Percentiles rank a stretch among this genome's conserved stretches.
These are phyloP conservation scores for Forbesichthys papilliferus DNA, from an alignment of 2,113 vertebrate species.

Conservation along the genomic window DNA sequence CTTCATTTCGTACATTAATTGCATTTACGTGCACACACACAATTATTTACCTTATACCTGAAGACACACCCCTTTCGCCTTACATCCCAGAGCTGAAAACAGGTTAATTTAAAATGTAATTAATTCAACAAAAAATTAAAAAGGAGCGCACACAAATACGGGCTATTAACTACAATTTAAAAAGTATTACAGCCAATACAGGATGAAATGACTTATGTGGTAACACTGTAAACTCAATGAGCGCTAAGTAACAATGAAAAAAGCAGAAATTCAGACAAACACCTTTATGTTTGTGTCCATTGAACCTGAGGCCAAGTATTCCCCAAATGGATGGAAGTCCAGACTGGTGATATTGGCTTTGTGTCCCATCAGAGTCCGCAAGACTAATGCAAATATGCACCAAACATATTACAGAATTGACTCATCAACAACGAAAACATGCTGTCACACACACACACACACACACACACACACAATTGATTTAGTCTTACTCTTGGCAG, in stretches of 20 bases:
- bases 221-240: too few relatives aligned
- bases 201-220: too few relatives aligned
- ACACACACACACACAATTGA: neutral
- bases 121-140: neutral
- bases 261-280: neutral
- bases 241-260: neutral
- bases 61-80: constrained; percentile 93
- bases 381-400: constrained; percentile 70
- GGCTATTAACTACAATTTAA: too few relatives aligned
- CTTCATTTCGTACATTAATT: too few relatives aligned
- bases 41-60: constrained; percentile 84
- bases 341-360: constrained; percentile 93
- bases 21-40: neutral
- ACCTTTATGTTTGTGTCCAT: constrained; percentile 97
- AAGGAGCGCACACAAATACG: too few relatives aligned
- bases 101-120: neutral
- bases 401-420: neutral
- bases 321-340: constrained; percentile 90
- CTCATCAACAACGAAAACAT: neutral
- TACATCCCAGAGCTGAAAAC: constrained; percentile 92
- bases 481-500: constrained; percentile 89
- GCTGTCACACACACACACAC: neutral
- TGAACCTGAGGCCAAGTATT: constrained; percentile 91
- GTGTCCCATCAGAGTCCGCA: constrained; percentile 89
- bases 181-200: too few relatives aligned